phyloP scores from a whole-genome alignment of 2,113 vertebrate species.

The Steatornis caripensis region DNA sequence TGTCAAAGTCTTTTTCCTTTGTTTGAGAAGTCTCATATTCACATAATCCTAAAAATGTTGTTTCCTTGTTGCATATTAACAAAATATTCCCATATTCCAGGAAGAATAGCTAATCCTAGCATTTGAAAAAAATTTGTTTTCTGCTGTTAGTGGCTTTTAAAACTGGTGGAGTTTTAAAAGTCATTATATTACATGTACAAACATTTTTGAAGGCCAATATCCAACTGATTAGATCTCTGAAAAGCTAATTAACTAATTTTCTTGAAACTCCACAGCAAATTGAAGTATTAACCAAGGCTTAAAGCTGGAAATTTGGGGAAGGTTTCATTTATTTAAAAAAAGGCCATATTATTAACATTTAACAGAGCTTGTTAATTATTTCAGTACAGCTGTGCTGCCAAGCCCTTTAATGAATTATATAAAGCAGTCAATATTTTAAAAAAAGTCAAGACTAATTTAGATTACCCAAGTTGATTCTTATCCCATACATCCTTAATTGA shows the following conservation, averaged over 20 bases:
- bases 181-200: background rate
- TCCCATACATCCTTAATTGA: background rate
- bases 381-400: background rate
- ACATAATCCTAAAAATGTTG: background rate
- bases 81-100: background rate
- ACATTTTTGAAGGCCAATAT: conserved; percentile 26
- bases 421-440: background rate
- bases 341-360: background rate
- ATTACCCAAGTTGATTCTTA: background rate
- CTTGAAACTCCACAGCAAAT: conserved; percentile 21
- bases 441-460: background rate
- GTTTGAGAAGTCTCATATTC: background rate
- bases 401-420: background rate
- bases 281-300: conserved; percentile 14
- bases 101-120: background rate
- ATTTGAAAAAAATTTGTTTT: background rate
- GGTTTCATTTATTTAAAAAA: background rate
- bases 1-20: background rate
- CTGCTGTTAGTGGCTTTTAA: background rate
- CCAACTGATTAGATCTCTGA: conserved; percentile 25
- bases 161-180: background rate
- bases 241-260: conserved; percentile 49
- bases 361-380: background rate
- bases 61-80: background rate
- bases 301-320: background rate